Evolutionary conservation across 2,797 vertebrate genomes (phyloP), one percentile per base, ranked within the genome.

Genomic region (Muscicapa striata): DNA sequence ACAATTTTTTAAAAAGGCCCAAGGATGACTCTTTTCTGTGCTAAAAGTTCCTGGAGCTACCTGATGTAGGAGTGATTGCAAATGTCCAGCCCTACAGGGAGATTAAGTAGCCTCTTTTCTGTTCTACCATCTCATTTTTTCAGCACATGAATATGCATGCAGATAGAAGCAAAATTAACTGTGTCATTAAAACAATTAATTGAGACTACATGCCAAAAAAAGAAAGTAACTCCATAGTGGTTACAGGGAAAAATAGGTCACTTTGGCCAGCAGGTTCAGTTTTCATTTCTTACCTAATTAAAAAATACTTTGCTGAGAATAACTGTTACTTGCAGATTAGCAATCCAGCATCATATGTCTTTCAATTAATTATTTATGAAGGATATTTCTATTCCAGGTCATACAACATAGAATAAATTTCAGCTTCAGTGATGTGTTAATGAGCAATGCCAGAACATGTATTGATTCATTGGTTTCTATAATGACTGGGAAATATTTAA

Each of bases 171-270:
- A 94, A 89, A 94, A 83, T 79, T 75, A 87, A 80, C 82, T 74
- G 38, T 87, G 64, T 91, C 91, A 88, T 94, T 94, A 85, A 94
- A 93, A 75, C 5, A 74, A 74, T 67, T 90, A 95, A 88, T 79
- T 92, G 70, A 90, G 87, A n/a, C 19, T 63, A 8, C 5, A 20
- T 62, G 49, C 48, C 62, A 78, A 72, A 76, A 68, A 84, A 59
- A 75, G 36, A 58, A 78, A 89, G 45, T 36, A 87, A 67, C 32
- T 85, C 82, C 49, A 5, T n/a, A 51, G 81, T 85, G 78, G 74
- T 89, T 82, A 54, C 63, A 73, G 67, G 59, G 66, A 64, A 93
- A 82, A 87, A 67, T 64, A 73, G 81, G 75, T 86, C 68, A 58
- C 52, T 90, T 92, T 77, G 38, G 26, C 36, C 72, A 93, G 32